A percentile compares a stretch with the other conserved stretches of the same genome.
These are phyloP conservation scores for Drosophila sordidula DNA, from an alignment of 2,888 invertebrate genomes.

Conservation along the genomic window DNA sequence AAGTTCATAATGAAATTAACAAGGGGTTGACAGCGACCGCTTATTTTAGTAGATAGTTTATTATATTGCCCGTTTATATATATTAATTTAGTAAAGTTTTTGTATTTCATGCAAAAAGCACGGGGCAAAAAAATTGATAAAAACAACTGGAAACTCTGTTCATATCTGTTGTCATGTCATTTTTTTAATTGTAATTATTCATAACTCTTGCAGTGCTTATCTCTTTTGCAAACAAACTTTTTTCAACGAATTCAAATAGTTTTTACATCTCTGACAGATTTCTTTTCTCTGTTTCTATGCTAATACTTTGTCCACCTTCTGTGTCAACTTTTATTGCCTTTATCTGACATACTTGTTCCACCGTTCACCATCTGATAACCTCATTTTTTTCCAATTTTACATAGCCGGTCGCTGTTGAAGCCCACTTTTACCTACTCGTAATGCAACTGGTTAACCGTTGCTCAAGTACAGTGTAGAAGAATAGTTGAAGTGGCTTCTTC, in stretches of 20 bases:
- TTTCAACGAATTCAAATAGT: neutral
- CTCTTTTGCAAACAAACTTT: neutral
- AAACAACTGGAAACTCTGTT: neutral
- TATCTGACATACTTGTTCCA: slow-evolving; percentile 45
- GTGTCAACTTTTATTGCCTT: slow-evolving; percentile 24
- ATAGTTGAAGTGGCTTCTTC: slow-evolving; percentile 31
- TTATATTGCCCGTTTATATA: neutral
- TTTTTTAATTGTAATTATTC: slow-evolving; percentile 11
- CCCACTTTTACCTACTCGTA: slow-evolving; percentile 46
- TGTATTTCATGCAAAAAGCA: neutral
- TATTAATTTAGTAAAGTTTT: no score
- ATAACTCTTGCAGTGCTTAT: slow-evolving; percentile 16
- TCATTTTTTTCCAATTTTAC: slow-evolving; percentile 21
- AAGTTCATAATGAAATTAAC: slow-evolving; percentile 30
- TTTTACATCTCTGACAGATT: slow-evolving; percentile 3
- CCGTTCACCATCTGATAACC: slow-evolving; percentile 43
- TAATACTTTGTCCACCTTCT: slow-evolving; percentile 12
- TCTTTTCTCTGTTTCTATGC: slow-evolving; percentile 11
- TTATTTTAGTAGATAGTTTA: slow-evolving; percentile 9
- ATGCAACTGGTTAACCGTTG: slow-evolving; percentile 44
- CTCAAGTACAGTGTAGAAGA: slow-evolving; percentile 15
- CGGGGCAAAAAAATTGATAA: neutral
- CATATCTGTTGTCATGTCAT: neutral
- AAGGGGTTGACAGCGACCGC: slow-evolving; percentile 30
- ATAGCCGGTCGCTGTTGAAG: slow-evolving; percentile 13